Conservation (phyloP, 2,797 vertebrate genomes). For the Hafferia zeledoni region DNA sequence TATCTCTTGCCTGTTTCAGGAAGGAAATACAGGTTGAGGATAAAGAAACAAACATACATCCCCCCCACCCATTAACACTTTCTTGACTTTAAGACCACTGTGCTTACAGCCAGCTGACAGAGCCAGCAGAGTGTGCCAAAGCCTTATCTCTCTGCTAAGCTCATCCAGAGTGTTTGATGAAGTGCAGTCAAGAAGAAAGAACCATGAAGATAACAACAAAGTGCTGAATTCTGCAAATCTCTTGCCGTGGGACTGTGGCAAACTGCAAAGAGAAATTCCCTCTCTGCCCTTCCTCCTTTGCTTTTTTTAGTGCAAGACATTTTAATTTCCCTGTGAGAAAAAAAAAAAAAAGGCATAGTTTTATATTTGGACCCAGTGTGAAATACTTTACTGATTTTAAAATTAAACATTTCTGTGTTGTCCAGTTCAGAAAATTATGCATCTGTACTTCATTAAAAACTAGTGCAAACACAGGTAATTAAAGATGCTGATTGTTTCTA, state of each 20-base stretch:
- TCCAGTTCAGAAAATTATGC: neutral
- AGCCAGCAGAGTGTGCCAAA: neutral
- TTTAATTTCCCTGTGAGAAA: neutral
- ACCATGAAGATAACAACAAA: neutral
- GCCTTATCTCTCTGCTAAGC: conserved; percentile 12
- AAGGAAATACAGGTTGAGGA: neutral
- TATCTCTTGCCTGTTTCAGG: neutral
- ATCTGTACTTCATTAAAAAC: neutral
- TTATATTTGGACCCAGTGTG: neutral
- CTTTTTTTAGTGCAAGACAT: neutral
- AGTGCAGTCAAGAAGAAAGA: neutral
- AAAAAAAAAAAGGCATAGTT: neutral
- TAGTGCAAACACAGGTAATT: neutral
- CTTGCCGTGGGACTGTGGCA: neutral
- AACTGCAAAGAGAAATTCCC: neutral
- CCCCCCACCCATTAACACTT: neutral
- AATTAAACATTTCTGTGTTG: neutral
- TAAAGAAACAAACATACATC: neutral
- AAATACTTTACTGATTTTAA: neutral
- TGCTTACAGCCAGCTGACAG: neutral
- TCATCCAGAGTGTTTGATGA: neutral
- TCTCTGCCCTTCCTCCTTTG: neutral
- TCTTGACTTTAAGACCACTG: neutral
- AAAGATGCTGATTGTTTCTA: neutral
- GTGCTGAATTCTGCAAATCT: neutral